These are phyloP conservation scores for Xiphorhynchus elegans DNA, from an alignment of 2,113 vertebrate genomes.

Conservation along the genomic window DNA sequence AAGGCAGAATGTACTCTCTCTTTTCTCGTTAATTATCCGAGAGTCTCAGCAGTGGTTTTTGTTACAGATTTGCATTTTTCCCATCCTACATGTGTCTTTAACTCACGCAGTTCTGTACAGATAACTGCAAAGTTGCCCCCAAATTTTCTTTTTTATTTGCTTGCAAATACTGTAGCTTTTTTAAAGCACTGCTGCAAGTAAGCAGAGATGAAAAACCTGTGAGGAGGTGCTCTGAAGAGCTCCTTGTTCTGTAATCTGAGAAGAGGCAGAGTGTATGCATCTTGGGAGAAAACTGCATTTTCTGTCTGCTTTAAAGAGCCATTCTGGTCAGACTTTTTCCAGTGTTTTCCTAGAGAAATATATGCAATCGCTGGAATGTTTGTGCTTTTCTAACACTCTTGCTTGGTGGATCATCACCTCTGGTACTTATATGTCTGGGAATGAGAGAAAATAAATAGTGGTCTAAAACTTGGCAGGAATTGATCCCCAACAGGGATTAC, in stretches of 20 bases:
- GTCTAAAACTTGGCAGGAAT: background rate
- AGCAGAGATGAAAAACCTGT: background rate
- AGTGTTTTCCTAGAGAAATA: background rate
- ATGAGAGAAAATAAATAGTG: conserved; percentile 12
- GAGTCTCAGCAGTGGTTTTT: background rate
- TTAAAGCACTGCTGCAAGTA: background rate
- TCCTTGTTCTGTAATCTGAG: background rate
- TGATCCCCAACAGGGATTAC: background rate
- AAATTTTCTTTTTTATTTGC: background rate
- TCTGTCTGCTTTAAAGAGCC: background rate
- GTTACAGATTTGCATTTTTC: background rate
- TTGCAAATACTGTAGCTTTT: background rate
- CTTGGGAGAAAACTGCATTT: background rate
- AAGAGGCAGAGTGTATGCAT: background rate
- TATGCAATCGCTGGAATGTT: background rate
- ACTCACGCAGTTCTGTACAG: background rate
- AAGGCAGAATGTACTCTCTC: background rate
- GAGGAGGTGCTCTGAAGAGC: background rate
- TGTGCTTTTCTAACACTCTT: conserved; percentile 24
- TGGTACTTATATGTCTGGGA: background rate
- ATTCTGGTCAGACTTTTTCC: background rate
- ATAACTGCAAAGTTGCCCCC: background rate
- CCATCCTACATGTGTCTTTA: background rate
- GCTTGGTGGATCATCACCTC: background rate
- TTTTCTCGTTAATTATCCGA: background rate